phyloP scores from a whole-genome alignment of 2,113 vertebrate genomes.

The Gasterosteus aculeatus region DNA sequence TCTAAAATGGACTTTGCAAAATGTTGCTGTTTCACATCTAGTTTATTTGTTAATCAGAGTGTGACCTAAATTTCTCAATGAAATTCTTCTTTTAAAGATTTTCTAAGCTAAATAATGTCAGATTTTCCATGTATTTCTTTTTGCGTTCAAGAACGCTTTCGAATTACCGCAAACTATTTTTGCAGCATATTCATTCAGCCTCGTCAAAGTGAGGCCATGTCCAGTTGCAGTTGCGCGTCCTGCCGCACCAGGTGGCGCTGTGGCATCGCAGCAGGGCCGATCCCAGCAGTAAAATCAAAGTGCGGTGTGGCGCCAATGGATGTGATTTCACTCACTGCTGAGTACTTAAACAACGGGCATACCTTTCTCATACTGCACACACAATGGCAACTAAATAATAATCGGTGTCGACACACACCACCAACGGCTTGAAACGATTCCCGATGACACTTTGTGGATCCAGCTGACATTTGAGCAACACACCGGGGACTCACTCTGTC shows the following conservation, averaged over 20 bases:
- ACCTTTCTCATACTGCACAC: slow-evolving; percentile 54
- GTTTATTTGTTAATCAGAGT: not conserved
- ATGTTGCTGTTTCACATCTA: not conserved
- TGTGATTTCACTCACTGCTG: slow-evolving; percentile 39
- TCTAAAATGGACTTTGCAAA: not conserved
- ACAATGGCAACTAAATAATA: not conserved
- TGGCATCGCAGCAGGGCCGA: slow-evolving; percentile 62
- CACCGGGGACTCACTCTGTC: slow-evolving; percentile 15
- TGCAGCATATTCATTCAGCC: not conserved
- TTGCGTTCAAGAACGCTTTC: not conserved
- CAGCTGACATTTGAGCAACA: slow-evolving; percentile 57
- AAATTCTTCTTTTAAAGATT: not conserved
- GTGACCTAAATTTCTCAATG: not conserved
- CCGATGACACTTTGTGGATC: slow-evolving; percentile 15
- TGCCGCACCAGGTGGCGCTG: slow-evolving; percentile 67
- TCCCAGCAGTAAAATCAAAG: slow-evolving; percentile 51
- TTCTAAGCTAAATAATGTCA: not conserved
- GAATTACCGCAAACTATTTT: not conserved
- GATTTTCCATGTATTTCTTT: not conserved
- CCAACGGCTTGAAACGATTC: slow-evolving; percentile 22
- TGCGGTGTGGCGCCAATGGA: slow-evolving; percentile 64
- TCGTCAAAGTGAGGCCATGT: not conserved
- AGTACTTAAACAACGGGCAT: slow-evolving; percentile 53
- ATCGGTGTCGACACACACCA: slow-evolving; percentile 23
- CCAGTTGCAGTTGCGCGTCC: slow-evolving; percentile 35